Evolutionary conservation across 2,888 invertebrate genomes (phyloP), one percentile per base, ranked within the genome.

Genomic region (Subacronicta megacephala): DNA sequence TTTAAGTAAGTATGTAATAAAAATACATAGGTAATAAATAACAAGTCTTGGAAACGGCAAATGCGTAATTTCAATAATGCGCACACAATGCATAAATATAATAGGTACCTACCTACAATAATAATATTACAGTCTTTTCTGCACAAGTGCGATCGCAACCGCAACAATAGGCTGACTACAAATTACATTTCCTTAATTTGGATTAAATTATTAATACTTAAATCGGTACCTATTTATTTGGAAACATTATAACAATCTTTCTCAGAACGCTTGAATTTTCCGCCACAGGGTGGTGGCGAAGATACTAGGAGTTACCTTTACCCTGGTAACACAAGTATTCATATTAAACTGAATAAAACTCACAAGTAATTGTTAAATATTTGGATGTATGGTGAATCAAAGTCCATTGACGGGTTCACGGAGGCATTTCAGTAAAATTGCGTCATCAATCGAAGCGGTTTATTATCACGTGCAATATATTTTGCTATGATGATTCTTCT

Each of bases 41-140:
- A n/a, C n/a, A n/a, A 26, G 3, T 10, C 60, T 49, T 46, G 40
- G 64, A 43, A 51, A 65, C 55, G 46, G 51, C 23, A 37, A 45
- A 65, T 70, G 63, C 74, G 77, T 75, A 72, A 75, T 50, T 62
- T 66, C 62, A 67, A 75, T 74, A 75, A 70, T 67, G 55, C 55
- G n/a, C 4, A 5, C n/a, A 31, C 31, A 31, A 31, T 31, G 31
- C 1, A n/a, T 31, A 3, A 2, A 10, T 9, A 9, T 29, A n/a
- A n/a, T n/a, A n/a, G n/a, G n/a, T n/a, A n/a, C n/a, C n/a, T n/a
- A n/a, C n/a, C n/a, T 31, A 31, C n/a, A 12, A 31, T 31, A 12
- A 31, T n/a, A 0, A n/a, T 31, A 31, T 31, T 31, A 31, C n/a
- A n/a, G 29, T 10, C 12, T 31, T n/a, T 5, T 4, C 31, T n/a